Base-by-base conservation (phyloP, 2,797 vertebrate species). In the Hippocampus kuda region DNA sequence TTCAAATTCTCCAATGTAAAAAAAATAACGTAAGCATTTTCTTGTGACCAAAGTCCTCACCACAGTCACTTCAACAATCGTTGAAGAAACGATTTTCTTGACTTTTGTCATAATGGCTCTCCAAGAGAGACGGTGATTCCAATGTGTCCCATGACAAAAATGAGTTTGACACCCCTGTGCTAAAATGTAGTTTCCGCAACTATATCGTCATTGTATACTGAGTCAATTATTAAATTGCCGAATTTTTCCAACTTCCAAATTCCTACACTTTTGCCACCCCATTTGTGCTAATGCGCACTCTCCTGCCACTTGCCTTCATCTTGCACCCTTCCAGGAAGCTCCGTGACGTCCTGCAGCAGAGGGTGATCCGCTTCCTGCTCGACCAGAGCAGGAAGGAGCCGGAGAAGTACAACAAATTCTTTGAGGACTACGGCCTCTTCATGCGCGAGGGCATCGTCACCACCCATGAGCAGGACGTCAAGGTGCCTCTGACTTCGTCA, bases 401-500 rank as follows among this genome's bases (percentile, higher is more conserved):
- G 0, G 93, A 94, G 85, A 99, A 97, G 81, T 98, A 98, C 13
- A 88, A 75, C 72, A 92, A 87, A 73, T 98, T 99, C 89, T 98
- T 97, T 71, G 95, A 97, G 65, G 95, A 99, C 62, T 99, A 94
- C 0, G 91, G 97, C 6, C 88, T 98, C n/a, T 99, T 99, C 85
- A 92, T 99, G 90, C 88, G 96, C 74, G 96, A 99, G 79, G 97
- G 97, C 61, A 96, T 98, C 20, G 92, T 99, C 77, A 98, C 94
- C 0, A 91, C 92, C 0, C 85, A 92, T 4, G 95, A 98, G 53
- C 96, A 98, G 79, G 93, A 95, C 6, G 91, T 95, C 77, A 98
- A 94, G 94, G 96, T 97, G 68, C 69, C 49, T 18, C 27, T 16
- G 1, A 20, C 8, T 8, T 65, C 4, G 38, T 24, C 5, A 26